These are phyloP conservation scores for Sarcoramphus papa DNA, from an alignment of 2,797 vertebrate species.

Conservation along the genomic window DNA sequence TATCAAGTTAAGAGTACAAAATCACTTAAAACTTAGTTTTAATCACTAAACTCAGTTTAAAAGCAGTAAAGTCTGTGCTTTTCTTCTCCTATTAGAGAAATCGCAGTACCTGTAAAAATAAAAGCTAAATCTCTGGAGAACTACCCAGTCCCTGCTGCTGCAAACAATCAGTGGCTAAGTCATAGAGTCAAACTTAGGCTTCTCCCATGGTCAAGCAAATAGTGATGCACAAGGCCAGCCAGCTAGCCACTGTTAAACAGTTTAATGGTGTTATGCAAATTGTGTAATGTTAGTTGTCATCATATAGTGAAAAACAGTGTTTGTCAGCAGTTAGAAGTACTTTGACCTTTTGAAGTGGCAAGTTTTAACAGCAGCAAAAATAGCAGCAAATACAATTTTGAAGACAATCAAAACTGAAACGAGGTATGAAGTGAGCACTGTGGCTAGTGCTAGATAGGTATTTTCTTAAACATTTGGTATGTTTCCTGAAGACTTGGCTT, in stretches of 20 bases:
- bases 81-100: neutral
- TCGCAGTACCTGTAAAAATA: neutral
- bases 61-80: neutral
- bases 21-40: neutral
- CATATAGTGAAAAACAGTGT: neutral
- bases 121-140: neutral
- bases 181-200: neutral
- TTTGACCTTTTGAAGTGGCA: slow-evolving; percentile 4
- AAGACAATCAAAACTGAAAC: slow-evolving; percentile 4
- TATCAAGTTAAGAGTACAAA: neutral
- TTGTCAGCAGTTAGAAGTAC: neutral
- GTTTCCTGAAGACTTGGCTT: neutral
- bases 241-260: neutral
- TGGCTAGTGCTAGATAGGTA: neutral
- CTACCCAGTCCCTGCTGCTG: neutral
- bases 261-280: neutral
- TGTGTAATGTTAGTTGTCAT: neutral
- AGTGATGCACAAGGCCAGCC: neutral
- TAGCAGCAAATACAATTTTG: neutral
- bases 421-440: neutral
- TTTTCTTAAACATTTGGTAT: neutral
- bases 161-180: neutral
- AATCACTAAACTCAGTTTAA: neutral
- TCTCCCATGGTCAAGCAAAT: neutral
- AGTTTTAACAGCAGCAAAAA: slow-evolving; percentile 16